Base-by-base conservation (phyloP, 2,113 vertebrate genomes). In the Patagioenas fasciata region DNA sequence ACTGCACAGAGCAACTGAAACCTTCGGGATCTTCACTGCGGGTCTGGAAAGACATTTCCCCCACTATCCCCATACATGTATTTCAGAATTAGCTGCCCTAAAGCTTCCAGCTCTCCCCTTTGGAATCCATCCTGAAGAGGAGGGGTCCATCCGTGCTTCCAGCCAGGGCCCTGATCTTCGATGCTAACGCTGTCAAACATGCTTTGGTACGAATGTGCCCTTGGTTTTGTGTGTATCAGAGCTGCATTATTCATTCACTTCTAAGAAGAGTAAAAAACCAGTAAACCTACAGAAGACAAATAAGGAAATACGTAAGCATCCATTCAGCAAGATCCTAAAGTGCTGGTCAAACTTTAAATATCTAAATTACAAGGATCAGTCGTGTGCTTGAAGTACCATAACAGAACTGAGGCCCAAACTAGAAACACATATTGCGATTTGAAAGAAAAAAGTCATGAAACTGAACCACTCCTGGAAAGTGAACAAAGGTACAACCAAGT, bases 11-110 rank as follows among this genome's bases (percentile, higher is more conserved):
- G 65, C 25, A 28, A 38, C 48, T 1, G 11, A 10, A 32, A 73
- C 40, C 74, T 89, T 54, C 29, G 9, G 54, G 10, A 23, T 36
- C 25, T 42, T 56, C 67, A 9, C 17, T 9, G 50, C 1, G 23
- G 3, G 1, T n/a, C 25, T n/a, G 42, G 64, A 56, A 85, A 71
- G 5, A 15, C 2, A 2, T 34, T 94, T 80, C 19, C 36, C 47
- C 24, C 3, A 1, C n/a, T 47, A 0, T 1, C 2, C 32, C 13
- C 7, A 1, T 20, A 4, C 0, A 1, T 17, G 28, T 11, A 48
- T 25, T 0, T 77, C 38, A 60, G 78, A 50, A 57, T 80, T 54
- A 73, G 58, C 54, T 85, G 66, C 50, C 58, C 28, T 36, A 2
- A 10, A 25, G 40, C 3, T 91, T 82, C 54, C 66, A 94, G 60